Base-by-base conservation (phyloP, 2,113 vertebrate species). In the Ahaetulla prasina region DNA sequence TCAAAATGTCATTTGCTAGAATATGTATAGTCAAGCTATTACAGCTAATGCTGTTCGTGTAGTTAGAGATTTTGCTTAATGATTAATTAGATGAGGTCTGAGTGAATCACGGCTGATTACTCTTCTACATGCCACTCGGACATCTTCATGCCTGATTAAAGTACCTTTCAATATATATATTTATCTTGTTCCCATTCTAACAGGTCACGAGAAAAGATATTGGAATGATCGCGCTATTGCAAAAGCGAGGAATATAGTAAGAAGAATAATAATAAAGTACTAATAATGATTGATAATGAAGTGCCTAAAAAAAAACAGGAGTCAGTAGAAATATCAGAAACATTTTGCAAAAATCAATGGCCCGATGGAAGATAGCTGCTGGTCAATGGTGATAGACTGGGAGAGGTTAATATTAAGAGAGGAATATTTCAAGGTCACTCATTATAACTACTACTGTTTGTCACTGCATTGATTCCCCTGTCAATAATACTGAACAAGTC, bases 1-100 rank as follows among this genome's bases (percentile, higher is more conserved):
- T 96, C 94, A 94, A 96, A 97, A 92, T 95, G 92, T 95, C 95
- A 68, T 95, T 94, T 94, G 85, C 2, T 1, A 43, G 74, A 39
- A 50, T 6, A 3, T 4, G 39, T 84, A n/a, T 30, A 39, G 60
- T 89, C 43, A 63, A 74, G 35, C 23, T 39, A 86, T 92, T 91
- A 94, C 91, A 93, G 93, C 87, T 50, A 54, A 68, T 93, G 93
- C 89, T 85, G 47, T 91, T 74, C 89, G 93, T 89, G 92, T 94
- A 95, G 39, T 60, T 93, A 86, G 86, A 85, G 47, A 93, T 60
- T 45, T 87, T 50, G 43, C 43, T 92, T 91, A 57, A 87, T 89
- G 93, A 93, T 88, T 91, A 87, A 95, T 92, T 90, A 94, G 92
- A 94, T 68, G 92, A 90, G 9, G 93, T 94, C 88, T 90, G 23